Evolutionary conservation across 1,140 invertebrate genomes (phyloP).

Genomic region (Pseudomyrmex flavicornis): DNA sequence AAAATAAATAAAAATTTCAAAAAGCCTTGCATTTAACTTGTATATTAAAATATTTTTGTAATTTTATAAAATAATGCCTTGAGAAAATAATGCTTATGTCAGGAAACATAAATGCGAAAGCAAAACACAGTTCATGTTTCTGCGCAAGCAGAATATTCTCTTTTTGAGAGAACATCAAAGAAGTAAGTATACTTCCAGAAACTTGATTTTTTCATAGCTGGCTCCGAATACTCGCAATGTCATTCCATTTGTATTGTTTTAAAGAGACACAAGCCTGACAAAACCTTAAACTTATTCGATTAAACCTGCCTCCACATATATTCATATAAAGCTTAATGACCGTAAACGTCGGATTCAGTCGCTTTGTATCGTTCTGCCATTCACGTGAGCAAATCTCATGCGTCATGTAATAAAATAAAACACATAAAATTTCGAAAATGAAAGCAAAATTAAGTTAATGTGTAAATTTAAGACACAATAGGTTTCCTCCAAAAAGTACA

Average conservation of each 20-base stretch:
- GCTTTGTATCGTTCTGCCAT: constrained; percentile 19
- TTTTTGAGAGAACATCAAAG: not conserved
- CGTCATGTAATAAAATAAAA: constrained; percentile 7
- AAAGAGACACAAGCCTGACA: not conserved
- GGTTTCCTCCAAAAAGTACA: not conserved
- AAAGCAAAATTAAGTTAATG: constrained; percentile 18
- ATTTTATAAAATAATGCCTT: not conserved
- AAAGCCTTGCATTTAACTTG: not conserved
- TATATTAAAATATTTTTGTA: not conserved
- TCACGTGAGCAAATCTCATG: constrained; percentile 45
- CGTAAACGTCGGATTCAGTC: constrained; percentile 29
- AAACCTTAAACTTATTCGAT: constrained; percentile 54
- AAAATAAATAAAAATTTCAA: not conserved
- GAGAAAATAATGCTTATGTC: not conserved
- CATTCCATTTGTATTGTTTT: constrained; percentile 40
- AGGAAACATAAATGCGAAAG: not conserved
- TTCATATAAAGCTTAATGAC: constrained; percentile 46
- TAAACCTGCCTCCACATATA: constrained; percentile 30
- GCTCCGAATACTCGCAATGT: constrained; percentile 22
- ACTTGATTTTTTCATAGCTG: constrained; percentile 38
- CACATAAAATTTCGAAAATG: not conserved
- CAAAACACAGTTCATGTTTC: too few species aligned
- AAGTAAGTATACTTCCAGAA: constrained; percentile 14
- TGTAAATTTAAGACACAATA: not conserved
- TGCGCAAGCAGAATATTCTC: too few species aligned